Evolutionary conservation across 2,888 invertebrate genomes (phyloP).

Genomic region (Terebella lapidaria): DNA sequence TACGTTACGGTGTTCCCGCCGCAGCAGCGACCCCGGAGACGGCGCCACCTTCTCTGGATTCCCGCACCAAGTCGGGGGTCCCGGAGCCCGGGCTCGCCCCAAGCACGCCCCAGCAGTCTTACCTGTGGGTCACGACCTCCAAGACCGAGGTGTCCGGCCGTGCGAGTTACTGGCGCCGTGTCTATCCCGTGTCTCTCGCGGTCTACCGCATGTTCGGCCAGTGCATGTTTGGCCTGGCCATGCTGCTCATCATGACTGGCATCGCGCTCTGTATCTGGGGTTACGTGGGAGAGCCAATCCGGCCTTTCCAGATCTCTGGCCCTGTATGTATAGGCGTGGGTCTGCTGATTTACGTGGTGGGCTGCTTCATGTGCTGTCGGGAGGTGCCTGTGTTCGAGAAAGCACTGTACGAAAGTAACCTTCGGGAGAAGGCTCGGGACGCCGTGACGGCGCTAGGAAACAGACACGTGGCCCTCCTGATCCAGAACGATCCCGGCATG

Average conservation of each 20-base stretch:
- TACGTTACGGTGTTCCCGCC: no score
- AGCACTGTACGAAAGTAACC: slow-evolving; percentile 1
- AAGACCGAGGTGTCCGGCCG: no score
- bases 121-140: no score
- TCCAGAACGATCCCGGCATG: slow-evolving; percentile 16
- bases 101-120: no score
- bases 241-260: slow-evolving; percentile 19
- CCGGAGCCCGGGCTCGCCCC: no score
- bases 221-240: slow-evolving; percentile 21
- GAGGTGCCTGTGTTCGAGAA: slow-evolving; percentile 15
- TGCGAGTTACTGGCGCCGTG: no score
- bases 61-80: no score
- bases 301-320: slow-evolving; percentile 22
- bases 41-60: no score
- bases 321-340: slow-evolving; percentile 19
- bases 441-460: slow-evolving; percentile 7
- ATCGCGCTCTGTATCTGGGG: slow-evolving; percentile 22
- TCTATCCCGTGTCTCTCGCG: slow-evolving; percentile 3
- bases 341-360: slow-evolving; percentile 15
- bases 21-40: no score
- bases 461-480: slow-evolving; percentile 10
- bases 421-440: slow-evolving; percentile 10
- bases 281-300: slow-evolving; percentile 15
- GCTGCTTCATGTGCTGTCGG: slow-evolving; percentile 18
- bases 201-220: slow-evolving; percentile 16